phyloP scores from a whole-genome alignment of 2,113 vertebrate species.

The Oryzias curvinotus region DNA sequence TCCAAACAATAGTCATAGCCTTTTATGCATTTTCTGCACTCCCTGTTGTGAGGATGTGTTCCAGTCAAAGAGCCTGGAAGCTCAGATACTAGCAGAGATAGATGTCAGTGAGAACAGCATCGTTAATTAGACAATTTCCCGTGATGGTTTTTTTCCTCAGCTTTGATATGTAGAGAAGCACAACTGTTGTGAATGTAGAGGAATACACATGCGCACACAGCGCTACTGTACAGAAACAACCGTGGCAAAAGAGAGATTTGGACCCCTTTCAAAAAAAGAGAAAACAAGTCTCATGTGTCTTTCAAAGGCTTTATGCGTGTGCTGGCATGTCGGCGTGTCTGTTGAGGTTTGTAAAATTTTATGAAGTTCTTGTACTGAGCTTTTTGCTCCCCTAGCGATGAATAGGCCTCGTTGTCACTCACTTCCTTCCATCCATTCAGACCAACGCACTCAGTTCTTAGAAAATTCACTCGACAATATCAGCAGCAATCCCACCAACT shows the following conservation, averaged over 20 bases:
- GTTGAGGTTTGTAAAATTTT: slow-evolving; percentile 25
- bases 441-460: slow-evolving; percentile 4
- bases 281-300: slow-evolving; percentile 51
- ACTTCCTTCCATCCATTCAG: slow-evolving; percentile 22
- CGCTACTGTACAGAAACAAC: slow-evolving; percentile 5
- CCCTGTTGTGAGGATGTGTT: slow-evolving; percentile 20
- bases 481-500: slow-evolving; percentile 16
- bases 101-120: slow-evolving; percentile 36
- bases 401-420: slow-evolving; percentile 43
- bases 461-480: slow-evolving; percentile 30
- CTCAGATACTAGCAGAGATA: slow-evolving; percentile 32
- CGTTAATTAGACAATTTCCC: slow-evolving; percentile 53
- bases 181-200: slow-evolving; percentile 46
- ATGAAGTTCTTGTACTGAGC: slow-evolving; percentile 26
- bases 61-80: slow-evolving; percentile 32
- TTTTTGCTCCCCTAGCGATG: slow-evolving; percentile 26
- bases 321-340: slow-evolving; percentile 7
- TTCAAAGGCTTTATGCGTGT: slow-evolving; percentile 43
- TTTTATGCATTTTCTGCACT: slow-evolving; percentile 14
- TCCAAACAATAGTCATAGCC: slow-evolving; percentile 17
- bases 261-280: slow-evolving; percentile 28
- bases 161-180: slow-evolving; percentile 47
- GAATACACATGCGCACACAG: slow-evolving; percentile 13
- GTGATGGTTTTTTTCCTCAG: slow-evolving; percentile 47
- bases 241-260: slow-evolving; percentile 37